Evolutionary conservation across 2,113 vertebrate species (phyloP).

Genomic region (Sinocyclocheilus anophthalmus): DNA sequence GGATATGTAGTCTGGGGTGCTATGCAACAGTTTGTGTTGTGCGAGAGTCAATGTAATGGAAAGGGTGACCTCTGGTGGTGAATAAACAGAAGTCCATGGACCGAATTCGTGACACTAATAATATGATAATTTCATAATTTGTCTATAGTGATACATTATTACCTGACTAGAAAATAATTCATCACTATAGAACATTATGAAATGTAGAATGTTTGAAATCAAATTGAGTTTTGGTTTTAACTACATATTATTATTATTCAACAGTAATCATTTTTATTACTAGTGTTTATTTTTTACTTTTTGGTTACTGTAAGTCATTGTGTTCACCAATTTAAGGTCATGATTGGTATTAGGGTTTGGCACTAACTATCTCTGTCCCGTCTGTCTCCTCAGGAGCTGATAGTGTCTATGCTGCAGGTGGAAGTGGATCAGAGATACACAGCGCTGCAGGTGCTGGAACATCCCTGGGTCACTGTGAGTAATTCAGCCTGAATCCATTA

Average conservation of each 20-base stretch:
- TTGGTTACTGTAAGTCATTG: not conserved
- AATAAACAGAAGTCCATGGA: too few relatives aligned
- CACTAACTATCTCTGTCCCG: constrained; percentile 4
- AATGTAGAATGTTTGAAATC: not conserved
- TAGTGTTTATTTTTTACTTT: not conserved
- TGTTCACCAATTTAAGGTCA: not conserved
- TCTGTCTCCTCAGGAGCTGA: constrained; percentile 80
- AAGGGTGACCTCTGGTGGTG: too few relatives aligned
- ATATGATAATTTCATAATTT: not conserved
- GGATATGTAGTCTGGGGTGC: too few relatives aligned
- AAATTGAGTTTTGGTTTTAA: not conserved
- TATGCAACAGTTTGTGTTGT: too few relatives aligned
- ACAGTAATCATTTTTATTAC: not conserved
- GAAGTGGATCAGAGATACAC: constrained; percentile 89
- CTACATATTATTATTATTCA: not conserved
- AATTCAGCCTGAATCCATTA: not conserved
- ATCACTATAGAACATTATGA: too few relatives aligned
- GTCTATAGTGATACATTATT: too few relatives aligned
- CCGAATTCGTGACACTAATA: not conserved
- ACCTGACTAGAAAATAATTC: too few relatives aligned
- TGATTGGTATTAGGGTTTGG: not conserved
- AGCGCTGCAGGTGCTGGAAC: constrained; percentile 90
- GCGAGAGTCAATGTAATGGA: too few relatives aligned
- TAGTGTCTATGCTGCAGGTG: constrained; percentile 92
- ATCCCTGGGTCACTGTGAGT: constrained; percentile 98